Base-by-base conservation (phyloP, 2,888 invertebrate species). In the Chrysomela aeneicollis region DNA sequence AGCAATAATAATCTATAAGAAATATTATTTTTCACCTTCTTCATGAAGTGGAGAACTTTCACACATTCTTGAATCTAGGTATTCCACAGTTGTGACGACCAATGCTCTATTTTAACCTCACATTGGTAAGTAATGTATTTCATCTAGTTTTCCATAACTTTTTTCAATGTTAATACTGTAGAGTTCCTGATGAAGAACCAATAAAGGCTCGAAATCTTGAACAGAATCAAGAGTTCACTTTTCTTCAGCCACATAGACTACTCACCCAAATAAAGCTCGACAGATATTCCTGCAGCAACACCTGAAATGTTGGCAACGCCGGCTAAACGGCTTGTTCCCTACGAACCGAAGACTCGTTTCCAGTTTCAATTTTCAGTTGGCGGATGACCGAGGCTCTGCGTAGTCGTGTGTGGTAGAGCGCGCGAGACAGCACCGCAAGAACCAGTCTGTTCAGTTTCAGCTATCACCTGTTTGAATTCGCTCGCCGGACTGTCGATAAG, bases 361-460 rank as follows among this genome's bases (percentile, higher is more conserved):
- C 2, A 42, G 51, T 63, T 63, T 61, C 60, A 60, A 55, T 60
- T 64, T 60, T 64, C 64, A 64, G 64, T 64, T 57, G 49, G 49
- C 49, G 49, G 19, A 57, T 9, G 46, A 46, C 37, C 46, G 57
- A 21, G n/a, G 57, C 15, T 17, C 9, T 42, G 46, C 8, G 57
- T 57, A 46, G 57, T 46, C 42, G 57, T 46, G 47, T 47, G 22
- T 42, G 17, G 10, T 10, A 12, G 46, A 26, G 15, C 18, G 22
- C 17, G 37, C 57, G 42, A 26, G 57, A 37, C 46, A 26, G 12
- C 19, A 17, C 46, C 12, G 18, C 42, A n/a, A 57, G 37, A 64
- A 64, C 64, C 61, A 64, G 64, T 64, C 55, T 37, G 64, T 64
- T 60, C 64, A 64, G 60, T 64, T 64, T 46, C 52, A 26, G 30